Evolutionary conservation across 2,888 invertebrate genomes (phyloP).

Genomic region (Pseudoips prasinana): DNA sequence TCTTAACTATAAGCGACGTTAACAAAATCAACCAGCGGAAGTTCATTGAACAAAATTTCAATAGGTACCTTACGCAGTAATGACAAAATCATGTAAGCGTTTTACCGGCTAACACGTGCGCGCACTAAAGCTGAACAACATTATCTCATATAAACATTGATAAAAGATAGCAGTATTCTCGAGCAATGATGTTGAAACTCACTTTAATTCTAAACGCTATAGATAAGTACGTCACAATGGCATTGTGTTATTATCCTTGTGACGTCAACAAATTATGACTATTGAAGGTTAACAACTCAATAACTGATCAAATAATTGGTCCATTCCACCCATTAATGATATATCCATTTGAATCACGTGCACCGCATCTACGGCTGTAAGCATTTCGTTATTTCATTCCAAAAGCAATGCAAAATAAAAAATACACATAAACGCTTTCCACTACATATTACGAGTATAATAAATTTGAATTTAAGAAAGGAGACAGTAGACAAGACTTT

Average conservation of each 20-base stretch:
- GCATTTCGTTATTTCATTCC: no score
- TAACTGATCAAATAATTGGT: slow-evolving; percentile 13
- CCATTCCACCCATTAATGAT: slow-evolving; percentile 1
- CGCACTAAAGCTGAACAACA: slow-evolving; percentile 46
- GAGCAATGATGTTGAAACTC: slow-evolving; percentile 33
- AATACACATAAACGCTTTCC: no score
- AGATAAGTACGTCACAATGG: slow-evolving; percentile 26
- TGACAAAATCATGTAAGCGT: slow-evolving; percentile 42
- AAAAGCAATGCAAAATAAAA: no score
- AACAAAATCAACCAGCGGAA: slow-evolving; percentile 7
- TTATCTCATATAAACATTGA: slow-evolving; percentile 64
- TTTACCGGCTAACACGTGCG: slow-evolving; percentile 39
- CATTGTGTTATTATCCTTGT: slow-evolving; percentile 18
- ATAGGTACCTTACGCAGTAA: slow-evolving; percentile 25
- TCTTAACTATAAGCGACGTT: no score
- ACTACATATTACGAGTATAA: no score
- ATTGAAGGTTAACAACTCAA: slow-evolving; percentile 23
- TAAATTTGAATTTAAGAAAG: no score
- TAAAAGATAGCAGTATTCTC: slow-evolving; percentile 58
- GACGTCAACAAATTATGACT: slow-evolving; percentile 22
- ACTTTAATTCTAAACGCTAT: slow-evolving; percentile 22
- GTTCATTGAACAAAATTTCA: slow-evolving; percentile 15
- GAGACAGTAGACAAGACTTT: no score
- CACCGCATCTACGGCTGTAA: no score
- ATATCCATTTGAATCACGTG: no score